Evolutionary conservation across 2,888 invertebrate species (phyloP).

Genomic region (Acanthosepion esculentum): DNA sequence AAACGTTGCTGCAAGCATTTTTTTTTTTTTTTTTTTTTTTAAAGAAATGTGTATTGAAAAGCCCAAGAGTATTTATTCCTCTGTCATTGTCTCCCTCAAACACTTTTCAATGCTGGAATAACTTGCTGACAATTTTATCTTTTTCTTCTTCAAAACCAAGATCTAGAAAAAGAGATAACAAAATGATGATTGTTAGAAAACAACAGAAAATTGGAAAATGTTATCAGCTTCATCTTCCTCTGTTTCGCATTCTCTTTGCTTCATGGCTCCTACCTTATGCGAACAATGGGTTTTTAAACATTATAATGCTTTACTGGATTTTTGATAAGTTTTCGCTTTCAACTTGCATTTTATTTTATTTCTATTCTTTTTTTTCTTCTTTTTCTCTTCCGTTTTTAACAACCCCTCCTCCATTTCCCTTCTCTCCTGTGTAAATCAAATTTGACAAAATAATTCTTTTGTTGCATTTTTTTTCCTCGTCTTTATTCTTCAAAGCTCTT

Average conservation of each 20-base stretch:
- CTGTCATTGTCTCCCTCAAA: slow-evolving; percentile 18
- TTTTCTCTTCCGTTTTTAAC: not conserved
- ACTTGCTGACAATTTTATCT: slow-evolving; percentile 33
- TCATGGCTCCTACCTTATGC: not conserved
- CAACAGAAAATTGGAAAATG: slow-evolving; percentile 11
- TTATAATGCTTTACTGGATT: slow-evolving; percentile 15
- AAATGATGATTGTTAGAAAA: slow-evolving; percentile 6
- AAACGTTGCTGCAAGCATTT: not conserved
- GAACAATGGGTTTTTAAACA: not conserved
- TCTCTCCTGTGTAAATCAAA: not conserved
- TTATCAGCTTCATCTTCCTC: slow-evolving; percentile 16
- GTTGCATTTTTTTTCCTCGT: not conserved
- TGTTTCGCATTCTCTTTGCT: not conserved
- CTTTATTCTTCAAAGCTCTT: not conserved
- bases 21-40: slow-evolving; percentile 14
- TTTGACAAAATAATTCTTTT: slow-evolving; percentile 33
- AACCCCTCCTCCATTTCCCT: not conserved
- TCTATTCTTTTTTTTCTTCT: not conserved
- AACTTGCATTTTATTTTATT: not conserved
- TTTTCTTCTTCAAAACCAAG: not conserved
- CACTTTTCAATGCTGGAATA: not conserved
- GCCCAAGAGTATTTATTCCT: not conserved
- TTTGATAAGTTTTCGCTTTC: slow-evolving; percentile 21
- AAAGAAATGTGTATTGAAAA: slow-evolving; percentile 12
- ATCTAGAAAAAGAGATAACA: not conserved